Evolutionary conservation across 2,888 invertebrate species (phyloP), one percentile per base, ranked within the genome.

Genomic region (Xiphydria camelus): DNA sequence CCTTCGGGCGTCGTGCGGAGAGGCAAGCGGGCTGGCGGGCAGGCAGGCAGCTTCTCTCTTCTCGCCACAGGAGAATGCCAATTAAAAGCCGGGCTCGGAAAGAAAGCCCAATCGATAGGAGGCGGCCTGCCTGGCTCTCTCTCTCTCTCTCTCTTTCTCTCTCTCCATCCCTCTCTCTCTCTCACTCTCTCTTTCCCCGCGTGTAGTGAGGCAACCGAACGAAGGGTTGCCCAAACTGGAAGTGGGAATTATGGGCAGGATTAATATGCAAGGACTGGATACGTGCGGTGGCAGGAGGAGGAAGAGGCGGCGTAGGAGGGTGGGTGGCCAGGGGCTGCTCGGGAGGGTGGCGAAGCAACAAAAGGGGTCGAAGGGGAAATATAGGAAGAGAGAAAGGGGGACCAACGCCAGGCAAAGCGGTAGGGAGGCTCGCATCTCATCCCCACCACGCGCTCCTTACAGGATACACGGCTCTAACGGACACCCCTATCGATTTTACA

Each of bases 211-310:
- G 60, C 61, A 63, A 61, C 61, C 62, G 63, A 63, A 59, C 65
- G 71, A 73, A 73, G 73, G 74, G 75, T 74, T 74, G 73, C 74
- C 74, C 68, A 74, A 74, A 74, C 73, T 73, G 73, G 72, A 74
- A 73, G 74, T 75, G 74, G 74, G 71, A 75, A 74, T 75, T 75
- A 75, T 75, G 75, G 75, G 71, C 67, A 73, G 75, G 75, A 75
- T 75, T 75, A 75, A 75, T 75, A 75, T 75, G 75, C 75, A 75
- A 75, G 74, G 75, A 75, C 71, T 75, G 75, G 74, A 75, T 75
- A 73, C 74, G 75, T 71, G 68, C 66, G 66, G 69, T 61, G 60
- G 62, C 60, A 58, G 65, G 66, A 62, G 72, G 65, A 63, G 60
- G 59, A 57, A 61, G 58, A 40, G 51, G 49, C 41, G 37, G 49